Conservation (phyloP, 2,113 vertebrate genomes). For the Heterocephalus glaber region DNA sequence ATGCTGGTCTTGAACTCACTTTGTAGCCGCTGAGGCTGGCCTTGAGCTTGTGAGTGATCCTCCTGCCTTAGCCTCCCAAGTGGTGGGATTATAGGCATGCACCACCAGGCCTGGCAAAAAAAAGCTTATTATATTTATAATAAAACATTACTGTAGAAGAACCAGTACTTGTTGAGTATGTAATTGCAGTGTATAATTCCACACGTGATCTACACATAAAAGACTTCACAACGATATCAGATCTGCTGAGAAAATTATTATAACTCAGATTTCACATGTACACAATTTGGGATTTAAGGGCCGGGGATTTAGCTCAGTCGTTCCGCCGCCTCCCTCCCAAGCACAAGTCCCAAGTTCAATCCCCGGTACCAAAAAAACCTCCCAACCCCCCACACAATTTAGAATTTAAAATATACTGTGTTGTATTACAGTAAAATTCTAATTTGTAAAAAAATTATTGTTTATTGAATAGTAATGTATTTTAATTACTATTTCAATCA, state of each 20-base stretch:
- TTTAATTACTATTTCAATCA: not conserved
- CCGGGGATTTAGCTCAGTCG: too few relatives aligned
- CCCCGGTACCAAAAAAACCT: too few relatives aligned
- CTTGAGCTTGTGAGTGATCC: not conserved
- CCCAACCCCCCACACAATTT: too few relatives aligned
- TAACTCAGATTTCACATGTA: not conserved
- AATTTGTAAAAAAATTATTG: not conserved
- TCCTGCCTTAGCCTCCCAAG: not conserved
- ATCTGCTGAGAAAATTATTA: not conserved
- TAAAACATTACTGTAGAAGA: not conserved
- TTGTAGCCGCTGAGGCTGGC: too few relatives aligned
- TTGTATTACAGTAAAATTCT: not conserved
- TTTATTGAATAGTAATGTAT: not conserved
- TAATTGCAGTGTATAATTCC: conserved; percentile 11
- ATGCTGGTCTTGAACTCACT: too few relatives aligned
- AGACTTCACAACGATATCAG: not conserved
- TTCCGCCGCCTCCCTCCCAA: too few relatives aligned
- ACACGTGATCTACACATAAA: not conserved
- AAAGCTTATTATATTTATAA: not conserved
- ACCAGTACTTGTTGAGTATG: not conserved
- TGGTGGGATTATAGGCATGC: not conserved
- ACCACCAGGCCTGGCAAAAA: not conserved
- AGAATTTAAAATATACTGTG: not conserved
- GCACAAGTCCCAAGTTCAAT: too few relatives aligned
- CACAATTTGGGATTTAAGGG: not conserved